Conservation (phyloP, 2,113 vertebrate genomes). For the Isurus oxyrinchus region DNA sequence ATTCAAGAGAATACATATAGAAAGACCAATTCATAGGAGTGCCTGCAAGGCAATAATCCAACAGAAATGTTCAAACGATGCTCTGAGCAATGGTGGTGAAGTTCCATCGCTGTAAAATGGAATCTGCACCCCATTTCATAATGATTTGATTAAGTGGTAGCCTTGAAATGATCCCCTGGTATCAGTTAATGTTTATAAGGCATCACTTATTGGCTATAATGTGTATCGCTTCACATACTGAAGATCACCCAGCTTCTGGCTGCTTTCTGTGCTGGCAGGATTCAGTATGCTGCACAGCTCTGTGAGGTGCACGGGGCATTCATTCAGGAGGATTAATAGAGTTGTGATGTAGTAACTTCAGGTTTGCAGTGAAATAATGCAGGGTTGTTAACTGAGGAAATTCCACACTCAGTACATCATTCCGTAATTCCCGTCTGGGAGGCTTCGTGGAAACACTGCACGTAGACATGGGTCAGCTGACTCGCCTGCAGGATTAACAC, state of each 20-base stretch:
- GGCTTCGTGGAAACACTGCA: neutral
- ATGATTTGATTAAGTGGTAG: neutral
- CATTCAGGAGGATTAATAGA: conserved; percentile 6
- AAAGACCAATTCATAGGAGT: neutral
- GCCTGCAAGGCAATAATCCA: neutral
- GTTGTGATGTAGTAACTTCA: neutral
- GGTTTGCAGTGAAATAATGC: neutral
- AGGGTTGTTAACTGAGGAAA: conserved; percentile 16
- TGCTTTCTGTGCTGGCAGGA: neutral
- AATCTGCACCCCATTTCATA: neutral
- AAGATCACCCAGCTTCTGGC: neutral
- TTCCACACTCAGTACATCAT: neutral
- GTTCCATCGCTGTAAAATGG: neutral
- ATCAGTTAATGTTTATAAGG: neutral
- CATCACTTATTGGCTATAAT: neutral
- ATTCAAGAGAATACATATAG: neutral
- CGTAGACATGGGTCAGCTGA: conserved; percentile 9
- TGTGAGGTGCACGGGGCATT: neutral
- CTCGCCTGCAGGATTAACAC: neutral
- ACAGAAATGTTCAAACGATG: neutral
- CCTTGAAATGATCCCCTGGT: neutral
- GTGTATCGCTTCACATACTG: neutral
- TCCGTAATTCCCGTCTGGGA: neutral
- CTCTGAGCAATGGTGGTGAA: neutral
- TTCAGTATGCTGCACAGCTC: neutral